Conservation (phyloP, 1,140 invertebrate genomes). For the Holotrichia oblita region DNA sequence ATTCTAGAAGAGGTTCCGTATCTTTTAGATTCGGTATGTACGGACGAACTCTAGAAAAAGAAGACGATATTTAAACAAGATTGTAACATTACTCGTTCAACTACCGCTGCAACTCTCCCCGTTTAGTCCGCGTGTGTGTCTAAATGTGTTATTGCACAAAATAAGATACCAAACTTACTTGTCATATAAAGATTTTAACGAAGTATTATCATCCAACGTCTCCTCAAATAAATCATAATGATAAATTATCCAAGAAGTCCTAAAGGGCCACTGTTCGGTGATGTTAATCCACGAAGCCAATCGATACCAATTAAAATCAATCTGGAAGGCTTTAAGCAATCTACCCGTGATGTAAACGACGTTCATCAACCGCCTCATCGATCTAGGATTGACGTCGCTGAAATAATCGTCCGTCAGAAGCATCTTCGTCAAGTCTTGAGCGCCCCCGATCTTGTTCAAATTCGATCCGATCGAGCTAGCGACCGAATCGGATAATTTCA, state of each 20-base stretch:
- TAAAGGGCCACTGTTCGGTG: slow-evolving; percentile 98
- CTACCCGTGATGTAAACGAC: slow-evolving; percentile 90
- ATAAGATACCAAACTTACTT: too few relatives aligned
- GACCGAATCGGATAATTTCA: slow-evolving; percentile 85
- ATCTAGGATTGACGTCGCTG: slow-evolving; percentile 96
- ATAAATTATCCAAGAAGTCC: slow-evolving; percentile 96
- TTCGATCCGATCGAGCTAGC: slow-evolving; percentile 90
- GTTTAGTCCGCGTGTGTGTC: too few relatives aligned
- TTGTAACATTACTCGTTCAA: too few relatives aligned
- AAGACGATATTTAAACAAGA: too few relatives aligned
- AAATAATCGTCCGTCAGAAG: slow-evolving; percentile 95
- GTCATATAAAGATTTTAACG: slow-evolving; percentile 90
- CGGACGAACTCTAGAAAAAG: slow-evolving; percentile 71
- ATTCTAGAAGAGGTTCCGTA: slow-evolving; percentile 86
- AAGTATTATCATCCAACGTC: slow-evolving; percentile 83
- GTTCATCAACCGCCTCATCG: slow-evolving; percentile 96
- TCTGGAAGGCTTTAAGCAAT: slow-evolving; percentile 96
- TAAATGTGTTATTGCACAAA: too few relatives aligned
- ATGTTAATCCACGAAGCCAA: slow-evolving; percentile 97
- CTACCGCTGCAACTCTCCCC: too few relatives aligned
- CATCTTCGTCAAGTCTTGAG: slow-evolving; percentile 84
- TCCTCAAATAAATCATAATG: slow-evolving; percentile 92
- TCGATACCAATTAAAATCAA: slow-evolving; percentile 99
- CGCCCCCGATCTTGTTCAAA: slow-evolving; percentile 76
- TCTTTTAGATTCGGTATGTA: slow-evolving; percentile 87